Evolutionary conservation across 2,888 invertebrate genomes (phyloP), one percentile per base, ranked within the genome.

Genomic region (Margaritifera margaritifera): DNA sequence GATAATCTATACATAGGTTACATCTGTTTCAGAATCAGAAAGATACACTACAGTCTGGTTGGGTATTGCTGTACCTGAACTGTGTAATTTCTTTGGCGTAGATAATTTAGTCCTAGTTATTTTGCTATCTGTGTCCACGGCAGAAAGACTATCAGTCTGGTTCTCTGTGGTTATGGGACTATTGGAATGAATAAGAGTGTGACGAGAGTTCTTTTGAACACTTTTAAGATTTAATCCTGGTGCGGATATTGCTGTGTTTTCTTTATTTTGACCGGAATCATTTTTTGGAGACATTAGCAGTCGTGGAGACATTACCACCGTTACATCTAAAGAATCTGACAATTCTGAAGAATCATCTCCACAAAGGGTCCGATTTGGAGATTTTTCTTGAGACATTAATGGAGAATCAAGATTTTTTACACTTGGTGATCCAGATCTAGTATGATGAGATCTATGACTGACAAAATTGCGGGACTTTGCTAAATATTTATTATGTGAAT

Each of bases 401-500:
- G 74, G 68, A 11, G 77, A 59, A 22, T 25, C 52, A 52, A 62
- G 60, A n/a, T 53, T 24, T 22, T 70, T 65, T 52, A 74, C 68
- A 64, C 25, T 60, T 19, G 55, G 57, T 27, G 50, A 61, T n/a
- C 66, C 52, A 57, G 62, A 31, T 22, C n/a, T 59, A 24, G 64
- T 71, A 8, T 64, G 67, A 42, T 42, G 42, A 42, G 42, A 42
- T 64, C 72, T 69, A 27, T 70, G 72, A 55, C 69, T 77, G 24
- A 77, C 69, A 71, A 77, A 77, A 61, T 77, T 77, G 61, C 70
- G 56, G 8, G 77, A 77, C 62, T 72, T 77, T 2, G 77, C 72
- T 53, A 77, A 64, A 67, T 77, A 77, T 66, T 77, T 77, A 58
- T 81, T 81, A 62, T 77, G 75, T 61, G 72, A 75, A 68, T 79